phyloP scores from a whole-genome alignment of 2,888 invertebrate genomes.

The Cyclophora albipunctata region DNA sequence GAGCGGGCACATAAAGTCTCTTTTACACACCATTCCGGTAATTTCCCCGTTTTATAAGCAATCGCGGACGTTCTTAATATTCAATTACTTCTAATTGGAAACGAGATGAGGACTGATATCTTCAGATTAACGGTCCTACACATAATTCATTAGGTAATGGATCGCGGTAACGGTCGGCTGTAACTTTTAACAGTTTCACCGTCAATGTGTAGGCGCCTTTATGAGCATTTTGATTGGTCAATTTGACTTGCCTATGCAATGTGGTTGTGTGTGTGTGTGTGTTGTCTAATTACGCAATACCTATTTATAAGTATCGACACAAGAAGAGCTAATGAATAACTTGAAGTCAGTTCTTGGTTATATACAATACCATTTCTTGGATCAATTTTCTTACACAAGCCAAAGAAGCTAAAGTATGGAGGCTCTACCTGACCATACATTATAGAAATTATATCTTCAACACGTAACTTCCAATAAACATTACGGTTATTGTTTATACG shows the following conservation, averaged over 20 bases:
- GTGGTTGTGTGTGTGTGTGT: too few species aligned
- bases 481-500: not conserved
- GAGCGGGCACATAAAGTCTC: constrained; percentile 13
- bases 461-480: too few species aligned
- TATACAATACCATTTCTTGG: too few species aligned
- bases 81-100: constrained; percentile 62
- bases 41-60: constrained; percentile 55
- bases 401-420: too few species aligned
- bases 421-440: too few species aligned
- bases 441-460: too few species aligned
- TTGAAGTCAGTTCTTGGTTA: too few species aligned
- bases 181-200: constrained; percentile 42
- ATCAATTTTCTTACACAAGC: too few species aligned
- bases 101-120: constrained; percentile 51
- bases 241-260: not conserved
- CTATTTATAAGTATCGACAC: too few species aligned
- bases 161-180: constrained; percentile 46
- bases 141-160: constrained; percentile 68
- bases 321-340: too few species aligned
- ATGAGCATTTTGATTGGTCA: constrained; percentile 12
- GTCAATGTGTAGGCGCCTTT: constrained; percentile 27
- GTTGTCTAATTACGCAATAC: too few species aligned
- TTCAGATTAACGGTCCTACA: constrained; percentile 34
- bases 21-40: constrained; percentile 27
- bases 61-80: constrained; percentile 56